Conservation (phyloP, 1,140 invertebrate species). For the Lordiphosa mommai region DNA sequence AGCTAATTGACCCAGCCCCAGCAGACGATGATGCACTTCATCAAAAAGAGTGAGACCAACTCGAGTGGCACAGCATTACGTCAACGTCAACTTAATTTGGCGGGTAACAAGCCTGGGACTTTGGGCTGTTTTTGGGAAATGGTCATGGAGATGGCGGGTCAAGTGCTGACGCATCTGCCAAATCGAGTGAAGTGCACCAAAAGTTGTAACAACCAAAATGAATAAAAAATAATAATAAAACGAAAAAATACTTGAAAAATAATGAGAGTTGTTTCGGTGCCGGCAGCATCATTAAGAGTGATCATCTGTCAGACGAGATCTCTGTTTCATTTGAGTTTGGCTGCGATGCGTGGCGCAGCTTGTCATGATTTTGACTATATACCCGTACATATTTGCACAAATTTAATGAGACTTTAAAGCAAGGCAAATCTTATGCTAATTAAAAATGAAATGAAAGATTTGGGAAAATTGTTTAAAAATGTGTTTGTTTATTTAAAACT, state of each 20-base stretch:
- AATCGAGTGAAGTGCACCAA: conserved; percentile 69
- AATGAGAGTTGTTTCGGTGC: conserved; percentile 41
- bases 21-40: conserved; percentile 59
- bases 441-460: too few species aligned
- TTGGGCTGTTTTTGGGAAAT: conserved; percentile 24
- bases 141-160: conserved; percentile 52
- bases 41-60: conserved; percentile 52
- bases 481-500: too few species aligned
- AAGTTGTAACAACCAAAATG: conserved; percentile 51
- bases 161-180: conserved; percentile 75
- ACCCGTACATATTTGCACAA: neutral
- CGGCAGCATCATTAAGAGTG: conserved; percentile 65
- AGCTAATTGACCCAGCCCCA: conserved; percentile 66
- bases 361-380: conserved; percentile 12
- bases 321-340: conserved; percentile 36
- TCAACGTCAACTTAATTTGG: conserved; percentile 74
- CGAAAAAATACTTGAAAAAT: conserved; percentile 59
- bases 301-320: conserved; percentile 62
- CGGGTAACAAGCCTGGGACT: conserved; percentile 64
- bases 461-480: too few species aligned
- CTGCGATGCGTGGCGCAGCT: conserved; percentile 20
- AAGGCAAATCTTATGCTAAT: too few species aligned
- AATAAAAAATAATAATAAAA: conserved; percentile 4
- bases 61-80: conserved; percentile 69
- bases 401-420: too few species aligned